Conservation (phyloP, 2,113 vertebrate genomes). For the Pterocles orientalis region DNA sequence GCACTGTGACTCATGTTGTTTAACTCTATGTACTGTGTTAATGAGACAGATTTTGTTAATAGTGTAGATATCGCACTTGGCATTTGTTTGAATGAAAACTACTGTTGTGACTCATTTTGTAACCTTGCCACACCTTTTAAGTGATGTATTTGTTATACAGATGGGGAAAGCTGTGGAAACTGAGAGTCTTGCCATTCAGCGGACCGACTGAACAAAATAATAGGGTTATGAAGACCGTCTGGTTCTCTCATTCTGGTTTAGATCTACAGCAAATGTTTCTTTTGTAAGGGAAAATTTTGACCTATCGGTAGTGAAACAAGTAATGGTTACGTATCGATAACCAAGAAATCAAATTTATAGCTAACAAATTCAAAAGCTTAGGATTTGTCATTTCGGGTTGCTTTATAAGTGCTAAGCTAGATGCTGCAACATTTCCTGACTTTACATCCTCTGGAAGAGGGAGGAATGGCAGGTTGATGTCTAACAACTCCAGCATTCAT, state of each 20-base stretch:
- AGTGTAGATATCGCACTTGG: not conserved
- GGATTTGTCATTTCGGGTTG: not conserved
- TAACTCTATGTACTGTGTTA: not conserved
- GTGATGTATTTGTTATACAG: rapidly evolving
- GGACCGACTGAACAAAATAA: not conserved
- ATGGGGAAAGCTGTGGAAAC: not conserved
- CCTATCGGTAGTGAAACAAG: not conserved
- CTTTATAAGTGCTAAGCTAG: not conserved
- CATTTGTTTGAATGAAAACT: not conserved
- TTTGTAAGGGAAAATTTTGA: not conserved
- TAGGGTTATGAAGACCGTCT: not conserved
- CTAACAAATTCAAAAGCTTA: not conserved
- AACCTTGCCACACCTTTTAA: not conserved
- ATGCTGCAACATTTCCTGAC: not conserved
- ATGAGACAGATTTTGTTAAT: not conserved
- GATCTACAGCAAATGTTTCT: not conserved
- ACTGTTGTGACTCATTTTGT: not conserved
- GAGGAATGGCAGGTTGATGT: not conserved
- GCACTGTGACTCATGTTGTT: not conserved
- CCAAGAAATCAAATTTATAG: not conserved
- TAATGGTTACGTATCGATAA: not conserved
- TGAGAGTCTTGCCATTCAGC: not conserved
- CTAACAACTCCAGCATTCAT: not conserved
- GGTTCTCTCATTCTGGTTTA: not conserved
- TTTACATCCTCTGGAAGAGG: not conserved